Percentiles rank a stretch among this genome's conserved stretches.
Conservation (phyloP, 1,140 invertebrate species). For the Drosophila yakuba region DNA sequence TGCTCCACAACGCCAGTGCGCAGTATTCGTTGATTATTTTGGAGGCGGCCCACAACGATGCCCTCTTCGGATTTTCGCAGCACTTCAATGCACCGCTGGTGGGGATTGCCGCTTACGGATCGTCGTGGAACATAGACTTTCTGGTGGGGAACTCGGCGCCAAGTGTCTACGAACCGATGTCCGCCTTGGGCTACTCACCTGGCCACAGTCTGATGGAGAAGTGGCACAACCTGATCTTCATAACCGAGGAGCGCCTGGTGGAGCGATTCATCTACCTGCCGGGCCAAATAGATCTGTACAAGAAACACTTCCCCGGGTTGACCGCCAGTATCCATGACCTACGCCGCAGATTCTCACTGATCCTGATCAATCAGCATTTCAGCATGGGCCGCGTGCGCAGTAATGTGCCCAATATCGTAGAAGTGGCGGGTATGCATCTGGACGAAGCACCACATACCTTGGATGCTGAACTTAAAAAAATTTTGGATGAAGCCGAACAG, state of each 20-base stretch:
- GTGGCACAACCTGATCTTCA: constrained; percentile 75
- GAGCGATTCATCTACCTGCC: constrained; percentile 55
- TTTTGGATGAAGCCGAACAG: constrained; percentile 86
- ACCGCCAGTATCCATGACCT: constrained; percentile 40
- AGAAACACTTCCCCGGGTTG: constrained; percentile 58
- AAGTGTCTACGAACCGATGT: constrained; percentile 77
- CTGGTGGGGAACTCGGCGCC: constrained; percentile 68
- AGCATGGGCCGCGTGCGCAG: constrained; percentile 65
- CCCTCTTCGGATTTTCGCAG: constrained; percentile 64
- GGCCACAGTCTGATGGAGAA: constrained; percentile 83
- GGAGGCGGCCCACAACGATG: constrained; percentile 62
- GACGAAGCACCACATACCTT: constrained; percentile 75
- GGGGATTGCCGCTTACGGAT: constrained; percentile 58
- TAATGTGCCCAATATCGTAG: constrained; percentile 74
- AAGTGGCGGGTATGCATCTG: constrained; percentile 87
- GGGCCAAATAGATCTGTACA: constrained; percentile 66
- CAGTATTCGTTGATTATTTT: constrained; percentile 69
- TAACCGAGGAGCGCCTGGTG: constrained; percentile 58
- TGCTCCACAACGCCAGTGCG: constrained; percentile 38
- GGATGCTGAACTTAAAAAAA: constrained; percentile 73
- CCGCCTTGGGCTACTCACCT: constrained; percentile 57
- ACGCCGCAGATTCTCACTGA: constrained; percentile 57
- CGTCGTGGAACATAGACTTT: constrained; percentile 67
- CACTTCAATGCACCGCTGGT: constrained; percentile 68
- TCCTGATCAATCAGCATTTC: constrained; percentile 77